A percentile compares a stretch with the other conserved stretches of the same genome.
These are phyloP conservation scores for Paragorgia papillata DNA, from an alignment of 92 coral and sea anemone genomes.

Conservation along the genomic window DNA sequence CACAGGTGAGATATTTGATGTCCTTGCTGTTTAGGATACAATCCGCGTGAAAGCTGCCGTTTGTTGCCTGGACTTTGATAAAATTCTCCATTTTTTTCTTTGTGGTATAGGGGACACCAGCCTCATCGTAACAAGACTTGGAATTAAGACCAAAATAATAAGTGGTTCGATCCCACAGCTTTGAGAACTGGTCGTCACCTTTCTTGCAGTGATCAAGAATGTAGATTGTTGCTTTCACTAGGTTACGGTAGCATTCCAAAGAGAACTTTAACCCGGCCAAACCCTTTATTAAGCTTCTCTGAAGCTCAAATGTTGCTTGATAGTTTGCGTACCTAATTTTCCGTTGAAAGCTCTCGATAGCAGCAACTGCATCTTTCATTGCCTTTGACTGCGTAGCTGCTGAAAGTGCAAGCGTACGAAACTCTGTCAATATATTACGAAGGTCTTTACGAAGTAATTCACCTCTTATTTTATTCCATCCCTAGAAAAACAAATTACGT, in stretches of 20 bases:
- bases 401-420: constrained; percentile 33
- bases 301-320: constrained; percentile 25
- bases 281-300: constrained; percentile 24
- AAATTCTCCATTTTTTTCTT: constrained; percentile 40
- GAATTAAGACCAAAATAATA: constrained; percentile 19
- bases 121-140: constrained; percentile 41
- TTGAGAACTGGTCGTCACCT: constrained; percentile 28
- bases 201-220: constrained; percentile 49
- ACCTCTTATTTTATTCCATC: constrained; percentile 48
- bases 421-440: constrained; percentile 24
- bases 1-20: constrained; percentile 51
- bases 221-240: constrained; percentile 28
- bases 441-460: constrained; percentile 55
- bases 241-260: constrained; percentile 41
- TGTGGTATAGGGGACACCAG: constrained; percentile 56
- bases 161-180: constrained; percentile 19
- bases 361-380: constrained; percentile 42
- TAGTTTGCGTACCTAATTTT: constrained; percentile 30
- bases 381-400: constrained; percentile 46
- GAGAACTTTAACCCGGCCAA: constrained; percentile 44
- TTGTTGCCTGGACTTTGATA: constrained; percentile 41
- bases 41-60: constrained; percentile 46
- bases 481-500: constrained; percentile 46
- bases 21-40: constrained; percentile 66
- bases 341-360: constrained; percentile 36